Conservation (phyloP, 2,113 vertebrate species). For the Setophaga petechia region DNA sequence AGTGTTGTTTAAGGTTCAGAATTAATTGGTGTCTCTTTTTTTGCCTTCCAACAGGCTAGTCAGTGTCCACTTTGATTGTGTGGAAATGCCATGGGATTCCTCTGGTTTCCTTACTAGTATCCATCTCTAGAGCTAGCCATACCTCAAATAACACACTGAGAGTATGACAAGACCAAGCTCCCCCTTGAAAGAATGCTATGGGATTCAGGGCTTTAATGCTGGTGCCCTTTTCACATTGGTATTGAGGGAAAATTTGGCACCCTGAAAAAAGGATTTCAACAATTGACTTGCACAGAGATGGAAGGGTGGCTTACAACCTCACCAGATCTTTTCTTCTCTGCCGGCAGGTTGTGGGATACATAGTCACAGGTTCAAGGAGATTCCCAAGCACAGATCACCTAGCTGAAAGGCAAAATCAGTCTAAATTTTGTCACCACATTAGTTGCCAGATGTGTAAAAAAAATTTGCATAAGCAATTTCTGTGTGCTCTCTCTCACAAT, state of each 20-base stretch:
- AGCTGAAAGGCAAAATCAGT: not conserved
- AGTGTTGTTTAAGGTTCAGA: not conserved
- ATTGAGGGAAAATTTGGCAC: not conserved
- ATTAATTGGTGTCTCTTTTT: not conserved
- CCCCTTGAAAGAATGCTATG: not conserved
- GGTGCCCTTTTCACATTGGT: not conserved
- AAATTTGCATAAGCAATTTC: not conserved
- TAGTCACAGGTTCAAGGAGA: not conserved
- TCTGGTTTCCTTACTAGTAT: not conserved
- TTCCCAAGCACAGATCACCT: not conserved
- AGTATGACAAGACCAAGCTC: not conserved
- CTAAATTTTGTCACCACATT: not conserved
- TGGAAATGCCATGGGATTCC: not conserved
- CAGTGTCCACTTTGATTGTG: too few relatives aligned
- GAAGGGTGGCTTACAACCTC: not conserved
- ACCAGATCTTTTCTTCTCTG: not conserved
- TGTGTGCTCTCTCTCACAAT: not conserved
- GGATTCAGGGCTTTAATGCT: not conserved
- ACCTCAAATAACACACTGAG: fast-evolving
- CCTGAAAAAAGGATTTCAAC: not conserved
- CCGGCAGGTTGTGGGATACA: not conserved
- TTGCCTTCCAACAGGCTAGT: not conserved
- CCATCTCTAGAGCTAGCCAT: not conserved
- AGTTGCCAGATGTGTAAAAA: not conserved
- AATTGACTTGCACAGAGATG: not conserved